Base-by-base conservation (phyloP, 2,888 invertebrate species). In the Nesidiocoris tenuis region DNA sequence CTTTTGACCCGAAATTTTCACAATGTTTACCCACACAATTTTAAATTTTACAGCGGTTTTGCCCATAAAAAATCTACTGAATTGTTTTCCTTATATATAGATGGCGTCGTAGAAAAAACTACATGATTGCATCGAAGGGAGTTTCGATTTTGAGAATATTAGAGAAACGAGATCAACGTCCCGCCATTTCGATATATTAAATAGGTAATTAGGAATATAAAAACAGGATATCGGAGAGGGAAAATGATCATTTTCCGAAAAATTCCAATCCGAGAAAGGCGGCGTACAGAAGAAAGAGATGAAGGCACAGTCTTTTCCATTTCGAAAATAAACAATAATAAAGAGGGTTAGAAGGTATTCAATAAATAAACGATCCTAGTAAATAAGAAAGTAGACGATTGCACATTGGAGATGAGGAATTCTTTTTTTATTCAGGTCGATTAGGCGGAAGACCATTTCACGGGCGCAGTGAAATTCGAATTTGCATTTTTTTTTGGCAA, bases 261-360 rank as follows among this genome's bases (percentile, higher is more conserved):
- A 65, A 25, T 39, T 3, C 39, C 39, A 39, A 7, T 39, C 5
- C 39, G 39, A 39, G 39, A 12, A n/a, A n/a, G n/a, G n/a, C n/a
- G n/a, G n/a, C n/a, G n/a, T n/a, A n/a, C n/a, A n/a, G 65, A 65
- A 65, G 65, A 25, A 65, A 39, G 24, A 25, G 65, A 65, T 65
- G 39, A 39, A 65, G 65, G 65, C 39, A 65, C 65, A 65, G 65
- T 65, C 65, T 65, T 65, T 65, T 18, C 39, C 17, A 25, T 65
- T 25, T 25, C 25, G 19, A n/a, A 25, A 39, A 65, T 24, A 19
- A 24, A 65, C 24, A 1, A 12, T 22, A n/a, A 22, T 18, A 2
- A 21, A 63, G 7, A 21, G 22, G 39, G 39, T 39, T 39, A 39
- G 39, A 19, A 61, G 61, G 18, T 56, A 1, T 5, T 56, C 7